These are phyloP conservation scores for Babylonia areolata DNA, from an alignment of 1,140 invertebrate genomes.

Conservation along the genomic window DNA sequence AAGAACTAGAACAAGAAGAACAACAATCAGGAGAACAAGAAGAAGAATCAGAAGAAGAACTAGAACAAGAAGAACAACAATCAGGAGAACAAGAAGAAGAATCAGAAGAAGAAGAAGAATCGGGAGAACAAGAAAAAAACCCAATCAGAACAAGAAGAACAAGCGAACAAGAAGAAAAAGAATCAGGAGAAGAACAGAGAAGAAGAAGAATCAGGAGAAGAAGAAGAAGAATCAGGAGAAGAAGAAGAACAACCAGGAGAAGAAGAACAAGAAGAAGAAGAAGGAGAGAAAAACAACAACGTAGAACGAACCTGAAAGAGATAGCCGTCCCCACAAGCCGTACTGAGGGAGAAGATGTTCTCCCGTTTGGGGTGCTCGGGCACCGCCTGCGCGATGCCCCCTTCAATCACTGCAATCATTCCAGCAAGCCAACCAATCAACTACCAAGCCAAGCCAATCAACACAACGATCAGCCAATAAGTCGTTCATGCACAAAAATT, in stretches of 20 bases:
- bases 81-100: too few species aligned
- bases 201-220: not conserved
- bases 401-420: slow-evolving; percentile 84
- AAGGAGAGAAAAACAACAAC: not conserved
- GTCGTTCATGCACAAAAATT: too few species aligned
- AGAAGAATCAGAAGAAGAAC: too few species aligned
- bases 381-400: slow-evolving; percentile 98
- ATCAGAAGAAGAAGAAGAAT: too few species aligned
- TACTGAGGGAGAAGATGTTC: slow-evolving; percentile 98
- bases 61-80: too few species aligned
- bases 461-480: not conserved
- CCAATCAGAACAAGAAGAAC: slow-evolving; percentile 30
- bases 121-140: slow-evolving; percentile 29
- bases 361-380: slow-evolving; percentile 98
- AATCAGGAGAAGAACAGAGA: not conserved
- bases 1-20: too few species aligned
- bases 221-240: not conserved
- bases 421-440: not conserved
- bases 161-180: not conserved
- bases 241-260: not conserved
- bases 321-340: slow-evolving; percentile 98
- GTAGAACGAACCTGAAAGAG: slow-evolving; percentile 89
- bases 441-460: too few species aligned
- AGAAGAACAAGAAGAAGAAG: not conserved
- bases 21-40: too few species aligned